Evolutionary conservation across 2,113 vertebrate genomes (phyloP), one percentile per base, ranked within the genome.

Genomic region (Mixornis gularis): DNA sequence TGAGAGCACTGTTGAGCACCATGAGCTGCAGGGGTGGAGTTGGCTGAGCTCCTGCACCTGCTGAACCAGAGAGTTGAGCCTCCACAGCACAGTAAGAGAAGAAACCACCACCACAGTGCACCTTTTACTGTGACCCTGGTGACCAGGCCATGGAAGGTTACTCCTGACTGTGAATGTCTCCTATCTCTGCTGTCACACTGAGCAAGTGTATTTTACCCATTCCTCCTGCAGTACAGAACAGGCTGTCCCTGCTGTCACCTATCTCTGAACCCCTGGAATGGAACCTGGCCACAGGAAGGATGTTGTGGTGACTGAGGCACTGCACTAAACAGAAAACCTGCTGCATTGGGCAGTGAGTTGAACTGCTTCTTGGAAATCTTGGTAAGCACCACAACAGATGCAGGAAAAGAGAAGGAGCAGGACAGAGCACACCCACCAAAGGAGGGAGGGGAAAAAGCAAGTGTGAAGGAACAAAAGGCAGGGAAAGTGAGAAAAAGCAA

Each of bases 261-360:
- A 15, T 3, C 58, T 77, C 32, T 30, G 25, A 26, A 41, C 12
- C 16, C 43, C 29, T 20, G 38, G 26, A 49, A 44, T 2, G 16
- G 17, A 59, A 36, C 19, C 43, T 49, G 34, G 60, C 40, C 69
- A 68, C n/a, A 17, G 41, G 56, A 40, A 64, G 14, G 15, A 41
- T 4, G 11, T 6, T 3, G 4, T 0, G 2, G 4, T 0, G 2
- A 1, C 17, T 58, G 17, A 12, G 32, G 43, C 32, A 74, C 10
- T 4, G 20, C 7, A 6, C 20, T 46, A 8, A 58, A 36, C 36
- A 56, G 25, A 59, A 49, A n/a, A 40, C 10, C 30, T 40, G 15
- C 16, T 80, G 46, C 12, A 20, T 3, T 43, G 43, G 29, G 49
- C 48, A 86, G 51, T 2, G 26, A 81, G 55, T 20, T 4, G 6